Percentiles rank a stretch among this genome's conserved stretches.
phyloP scores from a whole-genome alignment of 2,888 invertebrate genomes.

The Cecidostiba fungosa region DNA sequence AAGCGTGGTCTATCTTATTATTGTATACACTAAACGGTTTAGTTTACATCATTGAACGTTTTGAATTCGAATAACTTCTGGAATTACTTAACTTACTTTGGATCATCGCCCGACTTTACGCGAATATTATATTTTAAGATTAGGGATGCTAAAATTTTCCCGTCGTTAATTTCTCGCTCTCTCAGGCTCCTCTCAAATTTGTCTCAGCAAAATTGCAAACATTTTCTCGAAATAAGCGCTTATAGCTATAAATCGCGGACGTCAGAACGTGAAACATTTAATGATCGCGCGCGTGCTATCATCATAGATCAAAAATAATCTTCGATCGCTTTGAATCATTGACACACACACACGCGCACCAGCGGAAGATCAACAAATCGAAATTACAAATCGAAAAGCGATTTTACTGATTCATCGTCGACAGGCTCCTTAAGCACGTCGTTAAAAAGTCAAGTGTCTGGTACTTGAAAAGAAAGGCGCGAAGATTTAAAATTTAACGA shows the following conservation, averaged over 20 bases:
- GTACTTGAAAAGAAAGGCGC: neutral
- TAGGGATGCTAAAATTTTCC: conserved; percentile 43
- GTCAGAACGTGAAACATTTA: conserved; percentile 16
- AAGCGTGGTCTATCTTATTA: conserved; percentile 2
- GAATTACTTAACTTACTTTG: conserved; percentile 18
- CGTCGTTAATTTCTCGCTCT: conserved; percentile 58
- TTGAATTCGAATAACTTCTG: too few relatives aligned
- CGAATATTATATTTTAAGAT: conserved; percentile 43
- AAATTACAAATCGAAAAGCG: neutral
- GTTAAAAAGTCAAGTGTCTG: conserved; percentile 8
- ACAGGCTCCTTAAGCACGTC: conserved; percentile 2
- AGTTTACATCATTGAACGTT: neutral
- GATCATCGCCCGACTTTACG: conserved; percentile 37
- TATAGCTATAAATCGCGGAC: conserved; percentile 11
- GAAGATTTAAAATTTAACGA: neutral
- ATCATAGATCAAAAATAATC: conserved; percentile 21
- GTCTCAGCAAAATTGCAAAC: conserved; percentile 33
- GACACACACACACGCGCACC: neutral
- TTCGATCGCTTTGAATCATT: conserved; percentile 1
- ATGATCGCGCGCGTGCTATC: neutral
- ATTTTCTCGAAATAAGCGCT: conserved; percentile 49
- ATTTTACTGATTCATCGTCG: conserved; percentile 5
- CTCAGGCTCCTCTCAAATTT: conserved; percentile 40
- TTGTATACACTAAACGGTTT: neutral
- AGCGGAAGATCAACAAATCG: neutral